phyloP scores from a whole-genome alignment of 2,113 vertebrate genomes.

The Anser cygnoides region DNA sequence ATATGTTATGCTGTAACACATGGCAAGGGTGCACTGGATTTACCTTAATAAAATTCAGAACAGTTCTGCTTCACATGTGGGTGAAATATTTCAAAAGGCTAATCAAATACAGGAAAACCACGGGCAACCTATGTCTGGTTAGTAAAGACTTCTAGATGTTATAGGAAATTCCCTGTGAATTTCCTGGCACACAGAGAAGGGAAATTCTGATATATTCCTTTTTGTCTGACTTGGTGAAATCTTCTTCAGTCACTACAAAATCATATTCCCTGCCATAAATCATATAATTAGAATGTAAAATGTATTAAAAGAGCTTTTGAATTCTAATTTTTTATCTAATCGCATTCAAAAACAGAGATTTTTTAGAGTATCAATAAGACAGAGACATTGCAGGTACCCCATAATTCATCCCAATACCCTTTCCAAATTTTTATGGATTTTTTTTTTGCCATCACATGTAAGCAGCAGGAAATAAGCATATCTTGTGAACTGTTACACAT shows the following conservation, averaged over 20 bases:
- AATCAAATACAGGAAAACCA: background rate
- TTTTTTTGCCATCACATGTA: background rate
- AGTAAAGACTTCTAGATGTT: background rate
- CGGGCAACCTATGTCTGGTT: no score
- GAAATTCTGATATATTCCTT: background rate
- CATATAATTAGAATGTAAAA: background rate
- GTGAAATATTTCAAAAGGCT: background rate
- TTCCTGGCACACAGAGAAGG: accelerated
- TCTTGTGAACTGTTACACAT: background rate
- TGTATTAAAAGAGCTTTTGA: background rate
- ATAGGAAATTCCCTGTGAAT: background rate
- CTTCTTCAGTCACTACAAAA: background rate
- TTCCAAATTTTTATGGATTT: background rate
- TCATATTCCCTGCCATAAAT: background rate
- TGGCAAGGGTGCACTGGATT: background rate
- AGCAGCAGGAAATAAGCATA: background rate
- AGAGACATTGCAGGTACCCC: background rate
- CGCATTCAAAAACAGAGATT: background rate
- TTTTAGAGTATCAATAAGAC: background rate
- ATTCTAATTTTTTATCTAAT: background rate
- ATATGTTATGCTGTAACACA: background rate
- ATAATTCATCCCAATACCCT: background rate
- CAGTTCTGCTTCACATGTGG: background rate
- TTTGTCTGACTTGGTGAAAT: background rate
- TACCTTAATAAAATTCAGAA: background rate